Conservation (phyloP, 2,888 invertebrate genomes). For the Lobophora halterata region DNA sequence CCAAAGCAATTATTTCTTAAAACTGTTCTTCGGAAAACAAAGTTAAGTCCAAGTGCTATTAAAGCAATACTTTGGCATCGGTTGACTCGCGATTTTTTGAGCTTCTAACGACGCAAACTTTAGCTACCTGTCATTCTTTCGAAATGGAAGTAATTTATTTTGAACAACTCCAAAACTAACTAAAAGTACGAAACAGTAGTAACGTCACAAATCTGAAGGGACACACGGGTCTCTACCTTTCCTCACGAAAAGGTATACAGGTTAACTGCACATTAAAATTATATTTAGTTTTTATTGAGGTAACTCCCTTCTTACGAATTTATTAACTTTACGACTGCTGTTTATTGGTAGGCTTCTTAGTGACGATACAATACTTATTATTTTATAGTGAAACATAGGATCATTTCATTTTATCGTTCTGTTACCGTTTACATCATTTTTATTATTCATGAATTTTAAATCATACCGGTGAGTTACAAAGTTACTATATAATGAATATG, state of each 20-base stretch:
- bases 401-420: slow-evolving; percentile 6
- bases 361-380: slow-evolving; percentile 17
- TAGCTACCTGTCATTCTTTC: slow-evolving; percentile 56
- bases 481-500: too few species aligned
- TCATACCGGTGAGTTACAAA: too few species aligned
- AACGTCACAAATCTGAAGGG: slow-evolving; percentile 45
- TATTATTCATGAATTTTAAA: too few species aligned
- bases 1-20: slow-evolving; percentile 37
- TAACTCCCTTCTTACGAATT: slow-evolving; percentile 30
- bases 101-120: slow-evolving; percentile 55
- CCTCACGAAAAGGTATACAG: slow-evolving; percentile 27
- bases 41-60: slow-evolving; percentile 40
- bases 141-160: slow-evolving; percentile 66
- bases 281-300: slow-evolving; percentile 34
- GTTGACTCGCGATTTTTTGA: slow-evolving; percentile 43
- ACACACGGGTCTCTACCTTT: slow-evolving; percentile 32
- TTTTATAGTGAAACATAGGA: slow-evolving; percentile 1
- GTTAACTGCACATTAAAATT: slow-evolving; percentile 35
- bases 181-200: slow-evolving; percentile 55
- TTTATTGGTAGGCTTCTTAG: slow-evolving; percentile 31
- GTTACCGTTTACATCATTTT: slow-evolving; percentile 1
- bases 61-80: slow-evolving; percentile 40
- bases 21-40: slow-evolving; percentile 34
- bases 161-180: slow-evolving; percentile 62
- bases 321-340: slow-evolving; percentile 32